Base-by-base conservation (phyloP, 2,888 invertebrate species). In the Hedya salicella region DNA sequence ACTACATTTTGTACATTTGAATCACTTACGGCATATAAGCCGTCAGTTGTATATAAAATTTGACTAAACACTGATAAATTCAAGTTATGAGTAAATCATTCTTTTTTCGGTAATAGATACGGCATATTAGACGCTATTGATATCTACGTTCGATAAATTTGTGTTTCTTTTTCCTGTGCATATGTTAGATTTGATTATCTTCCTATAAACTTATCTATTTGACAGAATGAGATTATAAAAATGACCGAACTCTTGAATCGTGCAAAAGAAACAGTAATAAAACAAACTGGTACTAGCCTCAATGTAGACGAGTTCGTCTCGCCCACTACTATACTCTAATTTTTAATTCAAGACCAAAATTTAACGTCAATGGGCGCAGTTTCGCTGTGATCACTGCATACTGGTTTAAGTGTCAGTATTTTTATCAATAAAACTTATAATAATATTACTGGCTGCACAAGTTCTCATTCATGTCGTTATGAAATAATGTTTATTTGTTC, bases 141-240 rank as follows among this genome's bases (percentile, higher is more conserved):
- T 30, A 25, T 30, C 9, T 30, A 39, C 2, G 13, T 30, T 30
- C 1, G 6, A 56, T 30, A 44, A 9, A 11, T 4, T 2, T 1
- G 8, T 5, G 16, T 30, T 14, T 30, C 1, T 42, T 56, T 42
- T 56, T 16, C 42, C 56, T 17, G n/a, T 52, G 30, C 30, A 11
- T 16, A 16, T 21, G 1, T 13, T 32, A 5, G 4, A 16, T 36
- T 32, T 16, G 32, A 54, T 44, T 56, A 56, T 56, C 56, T 13
- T 17, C 42, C 42, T 13, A 16, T 16, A 8, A 30, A 42, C 6
- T 56, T 56, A 56, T 56, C 56, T 25, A 25, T 44, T 30, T 44
- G 56, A 56, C 30, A 44, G 30, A 0, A 56, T 6, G 6, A 54
- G 54, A 42, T 40, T 50, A 30, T 42, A 40, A 40, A 14, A 54